Base-by-base conservation (phyloP, 2,113 vertebrate species). In the Spea multiplicata region DNA sequence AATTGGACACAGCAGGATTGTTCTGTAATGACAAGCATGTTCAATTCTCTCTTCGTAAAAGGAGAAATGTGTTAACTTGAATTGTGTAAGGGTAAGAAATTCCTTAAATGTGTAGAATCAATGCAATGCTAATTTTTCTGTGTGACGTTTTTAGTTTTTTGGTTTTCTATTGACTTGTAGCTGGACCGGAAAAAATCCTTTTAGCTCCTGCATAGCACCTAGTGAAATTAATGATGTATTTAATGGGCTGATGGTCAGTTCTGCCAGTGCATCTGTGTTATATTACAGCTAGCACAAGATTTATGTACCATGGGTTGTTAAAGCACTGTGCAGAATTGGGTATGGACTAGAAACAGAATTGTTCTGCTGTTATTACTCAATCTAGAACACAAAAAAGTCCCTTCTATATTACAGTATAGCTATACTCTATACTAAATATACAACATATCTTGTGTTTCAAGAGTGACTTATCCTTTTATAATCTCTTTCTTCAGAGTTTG, bases 221-320 rank as follows among this genome's bases (percentile, higher is more conserved):
- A 45, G n/a, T 2, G 50, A 7, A 50, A 75, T 66, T 44, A 76
- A 68, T 75, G 65, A 47, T 50, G 45, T 59, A 48, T 47, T 50
- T 12, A 70, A 76, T 70, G 67, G 67, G 55, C 46, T 52, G 69
- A 70, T 70, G 75, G 53, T 70, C 57, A 61, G 55, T 62, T 61
- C 55, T 50, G 66, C 66, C 49, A 70, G 45, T 62, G 46, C 14
- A 44, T 70, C 66, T 61, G 5, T 61, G 46, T 69, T 78, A 52
- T 59, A 45, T 78, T 52, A 78, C 47, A 50, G 57, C 45, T n/a
- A 78, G 17, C 16, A 65, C 68, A 78, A 5, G 13, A 8, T 77
- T 71, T 71, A 78, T 65, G 17, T 5, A 47, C 76, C 46, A 50
- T 77, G 55, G 12, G 4, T 8, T 70, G 53, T 61, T 57, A 55